These are phyloP conservation scores for Xenus cinereus DNA, from an alignment of 2,113 vertebrate genomes.

Conservation along the genomic window DNA sequence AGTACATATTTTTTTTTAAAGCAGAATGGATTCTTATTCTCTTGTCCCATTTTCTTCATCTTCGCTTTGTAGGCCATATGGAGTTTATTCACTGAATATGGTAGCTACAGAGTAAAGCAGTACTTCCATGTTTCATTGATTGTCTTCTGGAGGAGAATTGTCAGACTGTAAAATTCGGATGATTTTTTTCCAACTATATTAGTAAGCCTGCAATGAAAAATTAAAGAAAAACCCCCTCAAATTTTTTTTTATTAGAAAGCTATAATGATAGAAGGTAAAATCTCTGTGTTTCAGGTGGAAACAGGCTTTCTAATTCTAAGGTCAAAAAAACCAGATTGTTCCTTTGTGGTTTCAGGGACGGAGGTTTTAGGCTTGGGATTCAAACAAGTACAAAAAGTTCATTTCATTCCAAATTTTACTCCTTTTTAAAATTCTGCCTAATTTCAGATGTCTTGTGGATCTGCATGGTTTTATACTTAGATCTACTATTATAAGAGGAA, in stretches of 20 bases:
- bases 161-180: not conserved
- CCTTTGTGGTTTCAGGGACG: not conserved
- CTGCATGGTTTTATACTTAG: not conserved
- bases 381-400: not conserved
- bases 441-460: not conserved
- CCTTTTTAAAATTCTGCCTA: not conserved
- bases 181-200: not conserved
- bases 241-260: not conserved
- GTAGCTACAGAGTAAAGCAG: not conserved
- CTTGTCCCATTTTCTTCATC: not conserved
- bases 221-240: not conserved
- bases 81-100: not conserved
- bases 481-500: not conserved
- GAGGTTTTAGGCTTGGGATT: not conserved
- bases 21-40: not conserved
- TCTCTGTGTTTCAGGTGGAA: not conserved
- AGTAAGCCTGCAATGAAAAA: not conserved
- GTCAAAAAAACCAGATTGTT: not conserved
- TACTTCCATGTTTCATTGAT: not conserved
- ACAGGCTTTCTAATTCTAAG: not conserved
- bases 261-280: not conserved
- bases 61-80: not conserved
- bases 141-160: not conserved
- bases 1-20: not conserved
- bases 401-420: not conserved